Conservation (phyloP, 2,888 invertebrate genomes). For the Dione vanillae region DNA sequence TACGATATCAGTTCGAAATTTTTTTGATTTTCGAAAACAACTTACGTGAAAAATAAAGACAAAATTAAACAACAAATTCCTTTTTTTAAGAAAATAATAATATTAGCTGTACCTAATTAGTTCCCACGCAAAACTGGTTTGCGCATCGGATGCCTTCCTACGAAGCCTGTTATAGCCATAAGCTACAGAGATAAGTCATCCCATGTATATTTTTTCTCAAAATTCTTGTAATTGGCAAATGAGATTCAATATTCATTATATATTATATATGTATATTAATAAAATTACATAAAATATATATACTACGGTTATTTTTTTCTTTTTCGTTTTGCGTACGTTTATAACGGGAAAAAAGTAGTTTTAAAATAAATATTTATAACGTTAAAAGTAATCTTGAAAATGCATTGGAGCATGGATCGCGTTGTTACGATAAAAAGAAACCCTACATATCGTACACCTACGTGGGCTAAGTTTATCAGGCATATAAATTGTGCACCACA, state of each 20-base stretch:
- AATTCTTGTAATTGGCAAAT: constrained; percentile 4
- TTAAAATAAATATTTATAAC: neutral
- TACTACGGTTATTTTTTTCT: neutral
- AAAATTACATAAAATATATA: no score
- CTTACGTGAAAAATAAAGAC: no score
- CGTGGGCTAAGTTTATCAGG: neutral
- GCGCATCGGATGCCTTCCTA: neutral
- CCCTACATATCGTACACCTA: neutral
- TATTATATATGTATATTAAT: no score
- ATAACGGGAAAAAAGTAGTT: no score
- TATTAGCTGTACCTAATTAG: neutral
- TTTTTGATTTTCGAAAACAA: no score
- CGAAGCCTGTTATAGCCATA: constrained; percentile 12
- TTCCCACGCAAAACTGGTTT: neutral
- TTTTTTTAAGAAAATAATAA: neutral
- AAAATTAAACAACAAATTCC: neutral
- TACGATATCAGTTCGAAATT: no score
- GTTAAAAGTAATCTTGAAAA: neutral
- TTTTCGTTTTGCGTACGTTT: neutral
- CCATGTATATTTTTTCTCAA: neutral
- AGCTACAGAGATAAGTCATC: neutral
- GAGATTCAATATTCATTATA: neutral
- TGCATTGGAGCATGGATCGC: neutral
- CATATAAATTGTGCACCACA: neutral
- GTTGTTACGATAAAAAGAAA: neutral